Base-by-base conservation (phyloP, 1,140 invertebrate species). In the Stenopsyche tienmushanensis region DNA sequence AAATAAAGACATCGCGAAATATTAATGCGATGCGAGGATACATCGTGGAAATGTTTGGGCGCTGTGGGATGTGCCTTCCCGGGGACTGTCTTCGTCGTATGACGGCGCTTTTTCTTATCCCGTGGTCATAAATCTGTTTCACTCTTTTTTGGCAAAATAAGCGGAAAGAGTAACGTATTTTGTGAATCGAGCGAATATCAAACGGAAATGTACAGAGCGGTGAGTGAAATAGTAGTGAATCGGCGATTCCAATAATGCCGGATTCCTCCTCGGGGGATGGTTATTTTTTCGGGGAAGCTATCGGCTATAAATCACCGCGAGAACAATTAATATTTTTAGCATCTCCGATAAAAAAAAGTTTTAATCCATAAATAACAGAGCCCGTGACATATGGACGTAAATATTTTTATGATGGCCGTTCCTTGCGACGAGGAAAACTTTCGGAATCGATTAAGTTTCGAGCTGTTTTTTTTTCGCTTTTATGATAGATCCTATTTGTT, bases 141-240 rank as follows among this genome's bases (percentile, higher is more conserved):
- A 42, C 54, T 57, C 54, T 60, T 60, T 57, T 60, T 60, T 60
- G 57, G 57, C 42, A 60, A 47, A 60, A 60, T 60, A 60, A 60
- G 42, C 57, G 57, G 57, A 60, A 60, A 60, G 41, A 34, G 42
- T 44, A 47, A 60, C 57, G 57, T 60, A 60, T 60, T 60, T 60
- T 60, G 44, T 41, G 57, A 60, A 47, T 60, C 57, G 57, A 60
- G 41, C 57, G 57, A 60, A 60, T 60, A 47, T 60, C 57, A 26
- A 60, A 47, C 57, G 57, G 57, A 60, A 60, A 34, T 47, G 44
- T 47, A 13, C 17, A 47, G 44, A 15, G 17, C 5, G 5, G 44
- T 47, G 18, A 47, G 10, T 47, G 44, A 47, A 47, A 47, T 47
- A 47, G 44, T 47, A 15, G 44, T 13, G 29, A 34, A 34, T 34